Conservation (phyloP, 2,888 invertebrate genomes). For the Tetragonula carbonaria region DNA sequence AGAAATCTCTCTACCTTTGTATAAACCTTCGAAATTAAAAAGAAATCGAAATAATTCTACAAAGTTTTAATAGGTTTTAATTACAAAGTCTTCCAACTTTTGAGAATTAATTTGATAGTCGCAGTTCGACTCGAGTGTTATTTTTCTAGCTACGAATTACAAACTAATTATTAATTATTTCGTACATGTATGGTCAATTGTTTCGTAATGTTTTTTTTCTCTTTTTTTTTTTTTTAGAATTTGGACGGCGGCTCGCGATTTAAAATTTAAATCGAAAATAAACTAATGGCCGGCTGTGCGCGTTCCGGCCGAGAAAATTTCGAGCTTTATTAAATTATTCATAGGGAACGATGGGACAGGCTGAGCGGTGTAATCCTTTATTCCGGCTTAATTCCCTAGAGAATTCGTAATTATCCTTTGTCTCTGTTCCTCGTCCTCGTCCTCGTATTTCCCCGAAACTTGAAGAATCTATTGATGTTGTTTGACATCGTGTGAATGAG, state of each 20-base stretch:
- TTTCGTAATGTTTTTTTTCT: conserved; percentile 4
- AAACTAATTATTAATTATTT: too few relatives aligned
- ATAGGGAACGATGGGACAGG: conserved; percentile 27
- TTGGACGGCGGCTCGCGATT: conserved; percentile 34
- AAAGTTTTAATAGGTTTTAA: too few relatives aligned
- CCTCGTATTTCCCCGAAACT: neutral
- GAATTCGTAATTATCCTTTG: conserved; percentile 53
- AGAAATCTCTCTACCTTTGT: too few relatives aligned
- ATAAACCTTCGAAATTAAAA: too few relatives aligned
- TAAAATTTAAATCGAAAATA: conserved; percentile 59
- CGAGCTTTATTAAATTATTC: conserved; percentile 58
- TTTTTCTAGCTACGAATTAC: too few relatives aligned
- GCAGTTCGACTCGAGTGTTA: too few relatives aligned
- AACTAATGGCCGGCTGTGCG: conserved; percentile 29
- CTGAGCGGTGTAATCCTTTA: conserved; percentile 48
- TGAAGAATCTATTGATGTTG: neutral
- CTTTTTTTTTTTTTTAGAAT: neutral
- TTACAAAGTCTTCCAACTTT: too few relatives aligned
- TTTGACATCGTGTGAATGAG: neutral
- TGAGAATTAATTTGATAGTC: too few relatives aligned
- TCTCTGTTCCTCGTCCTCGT: neutral
- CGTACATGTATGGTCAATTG: conserved; percentile 15
- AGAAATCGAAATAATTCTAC: too few relatives aligned
- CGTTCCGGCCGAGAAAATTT: conserved; percentile 28
- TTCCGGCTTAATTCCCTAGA: conserved; percentile 46